Evolutionary conservation across 2,113 vertebrate species (phyloP).

Genomic region (Bothrops jararaca): DNA sequence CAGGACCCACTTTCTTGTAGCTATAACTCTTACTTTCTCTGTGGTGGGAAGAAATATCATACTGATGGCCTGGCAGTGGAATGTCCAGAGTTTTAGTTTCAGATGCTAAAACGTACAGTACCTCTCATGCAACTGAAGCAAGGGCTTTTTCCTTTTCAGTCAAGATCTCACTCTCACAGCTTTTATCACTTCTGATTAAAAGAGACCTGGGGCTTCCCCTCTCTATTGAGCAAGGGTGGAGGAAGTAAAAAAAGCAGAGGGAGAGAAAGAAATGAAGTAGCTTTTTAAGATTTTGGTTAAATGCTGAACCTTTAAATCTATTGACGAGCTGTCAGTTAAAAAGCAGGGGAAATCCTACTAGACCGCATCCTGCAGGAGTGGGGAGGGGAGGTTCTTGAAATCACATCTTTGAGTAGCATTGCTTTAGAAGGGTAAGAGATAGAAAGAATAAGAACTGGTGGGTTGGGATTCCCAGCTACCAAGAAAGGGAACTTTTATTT

Average conservation of each 20-base stretch:
- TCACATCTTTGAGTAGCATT: neutral
- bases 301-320: neutral
- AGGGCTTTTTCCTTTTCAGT: neutral
- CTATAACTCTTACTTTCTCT: neutral
- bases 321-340: neutral
- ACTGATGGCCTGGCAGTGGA: neutral
- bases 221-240: neutral
- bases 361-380: neutral
- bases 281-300: neutral
- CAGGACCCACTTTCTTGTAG: neutral
- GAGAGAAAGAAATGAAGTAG: neutral
- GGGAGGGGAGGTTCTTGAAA: neutral
- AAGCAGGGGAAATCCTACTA: conserved; percentile 1
- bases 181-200: neutral
- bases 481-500: neutral
- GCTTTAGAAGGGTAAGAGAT: neutral
- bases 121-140: neutral
- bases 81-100: neutral
- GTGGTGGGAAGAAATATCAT: neutral
- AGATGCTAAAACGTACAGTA: neutral
- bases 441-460: neutral
- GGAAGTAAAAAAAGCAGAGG: neutral
- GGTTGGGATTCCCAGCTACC: neutral
- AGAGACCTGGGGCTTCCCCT: neutral
- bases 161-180: neutral